Percentiles rank a stretch among this genome's conserved stretches.
Conservation (phyloP, 2,113 vertebrate genomes). For the Cyprinodon tularosa region DNA sequence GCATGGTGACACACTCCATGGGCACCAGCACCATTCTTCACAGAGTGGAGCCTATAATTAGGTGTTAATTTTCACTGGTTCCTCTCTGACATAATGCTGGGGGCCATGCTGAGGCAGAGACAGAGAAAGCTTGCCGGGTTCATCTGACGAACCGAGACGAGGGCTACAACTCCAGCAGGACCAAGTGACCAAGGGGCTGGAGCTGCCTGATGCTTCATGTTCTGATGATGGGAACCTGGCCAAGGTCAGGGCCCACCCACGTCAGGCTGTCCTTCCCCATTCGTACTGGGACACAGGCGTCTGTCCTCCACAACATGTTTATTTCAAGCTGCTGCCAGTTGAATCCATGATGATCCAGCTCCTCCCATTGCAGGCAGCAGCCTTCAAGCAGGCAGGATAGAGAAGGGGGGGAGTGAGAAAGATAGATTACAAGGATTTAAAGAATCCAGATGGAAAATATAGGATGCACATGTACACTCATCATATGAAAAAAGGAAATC, state of each 20-base stretch:
- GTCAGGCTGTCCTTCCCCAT: slow-evolving; percentile 60
- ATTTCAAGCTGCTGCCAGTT: slow-evolving; percentile 63
- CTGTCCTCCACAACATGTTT: slow-evolving; percentile 73
- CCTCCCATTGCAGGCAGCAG: slow-evolving; percentile 41
- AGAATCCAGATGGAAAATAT: slow-evolving; percentile 63
- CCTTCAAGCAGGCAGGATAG: slow-evolving; percentile 24
- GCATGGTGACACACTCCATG: slow-evolving; percentile 59
- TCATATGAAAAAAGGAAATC: slow-evolving; percentile 27
- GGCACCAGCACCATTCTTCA: slow-evolving; percentile 65
- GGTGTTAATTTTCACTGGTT: slow-evolving; percentile 74
- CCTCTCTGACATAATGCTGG: slow-evolving; percentile 68
- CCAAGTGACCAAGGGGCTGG: slow-evolving; percentile 72
- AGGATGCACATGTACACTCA: slow-evolving; percentile 42
- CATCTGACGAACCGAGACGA: slow-evolving; percentile 58
- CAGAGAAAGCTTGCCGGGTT: slow-evolving; percentile 12
- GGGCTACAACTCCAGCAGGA: slow-evolving; percentile 44
- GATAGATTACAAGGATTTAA: slow-evolving; percentile 69
- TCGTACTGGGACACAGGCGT: slow-evolving; percentile 60
- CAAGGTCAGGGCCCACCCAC: slow-evolving; percentile 61
- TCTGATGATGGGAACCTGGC: slow-evolving; percentile 53
- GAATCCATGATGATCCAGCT: slow-evolving; percentile 53
- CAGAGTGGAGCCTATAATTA: slow-evolving; percentile 76
- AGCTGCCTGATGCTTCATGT: slow-evolving; percentile 34
- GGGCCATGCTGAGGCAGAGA: slow-evolving; percentile 54
- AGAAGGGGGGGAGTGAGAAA: slow-evolving; percentile 43